Evolutionary conservation across 2,888 invertebrate species (phyloP).

Genomic region (Leucophenga maculata): DNA sequence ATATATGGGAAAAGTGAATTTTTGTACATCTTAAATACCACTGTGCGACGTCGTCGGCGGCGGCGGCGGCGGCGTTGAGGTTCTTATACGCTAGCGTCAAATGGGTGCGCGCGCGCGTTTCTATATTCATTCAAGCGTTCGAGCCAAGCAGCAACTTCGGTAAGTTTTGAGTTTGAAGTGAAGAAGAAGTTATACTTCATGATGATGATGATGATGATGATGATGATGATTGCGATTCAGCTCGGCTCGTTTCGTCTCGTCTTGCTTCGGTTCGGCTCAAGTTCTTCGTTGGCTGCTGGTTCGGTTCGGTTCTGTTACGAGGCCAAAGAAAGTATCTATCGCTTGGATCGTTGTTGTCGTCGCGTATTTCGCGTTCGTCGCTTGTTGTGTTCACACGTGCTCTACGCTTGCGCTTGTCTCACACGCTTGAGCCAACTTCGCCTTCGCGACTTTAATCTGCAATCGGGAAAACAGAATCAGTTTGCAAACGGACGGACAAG

Average conservation of each 20-base stretch:
- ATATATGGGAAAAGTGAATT: no score
- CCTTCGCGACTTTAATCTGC: no score
- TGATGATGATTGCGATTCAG: not conserved
- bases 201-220: no score
- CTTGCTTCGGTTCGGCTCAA: conserved; percentile 13
- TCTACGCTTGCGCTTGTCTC: conserved; percentile 53
- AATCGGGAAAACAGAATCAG: conserved; percentile 24
- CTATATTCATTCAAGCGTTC: not conserved
- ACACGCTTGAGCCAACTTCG: not conserved
- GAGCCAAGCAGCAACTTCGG: no score
- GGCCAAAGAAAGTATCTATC: conserved; percentile 70
- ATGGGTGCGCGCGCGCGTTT: not conserved
- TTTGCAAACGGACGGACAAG: conserved; percentile 17
- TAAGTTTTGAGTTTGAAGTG: no score
- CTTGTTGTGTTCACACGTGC: conserved; percentile 72
- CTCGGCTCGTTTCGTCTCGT: not conserved
- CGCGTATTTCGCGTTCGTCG: conserved; percentile 72
- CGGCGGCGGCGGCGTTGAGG: not conserved
- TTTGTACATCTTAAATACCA: not conserved
- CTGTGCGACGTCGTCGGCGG: not conserved
- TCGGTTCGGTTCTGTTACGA: conserved; percentile 66
- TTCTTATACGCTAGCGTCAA: not conserved
- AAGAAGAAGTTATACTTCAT: no score
- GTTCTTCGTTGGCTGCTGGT: conserved; percentile 55
- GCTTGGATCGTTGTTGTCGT: conserved; percentile 51